Evolutionary conservation across 2,797 vertebrate genomes (phyloP).

Genomic region (Falco naumanni): DNA sequence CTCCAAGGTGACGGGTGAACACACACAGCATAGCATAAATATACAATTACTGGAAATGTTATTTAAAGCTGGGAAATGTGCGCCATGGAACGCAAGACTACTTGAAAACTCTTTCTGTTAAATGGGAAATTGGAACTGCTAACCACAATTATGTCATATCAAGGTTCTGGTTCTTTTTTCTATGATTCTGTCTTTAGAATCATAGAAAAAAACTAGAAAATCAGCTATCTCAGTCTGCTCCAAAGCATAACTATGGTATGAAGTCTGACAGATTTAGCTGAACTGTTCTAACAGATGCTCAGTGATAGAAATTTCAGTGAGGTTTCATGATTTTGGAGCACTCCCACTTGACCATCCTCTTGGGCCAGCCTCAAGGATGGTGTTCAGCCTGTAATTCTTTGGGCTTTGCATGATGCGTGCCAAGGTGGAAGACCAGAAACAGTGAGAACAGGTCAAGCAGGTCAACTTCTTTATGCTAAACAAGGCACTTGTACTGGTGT

Average conservation of each 20-base stretch:
- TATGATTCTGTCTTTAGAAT: background rate
- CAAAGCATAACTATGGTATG: background rate
- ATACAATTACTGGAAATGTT: background rate
- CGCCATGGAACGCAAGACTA: accelerated
- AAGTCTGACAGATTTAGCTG: background rate
- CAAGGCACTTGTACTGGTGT: background rate
- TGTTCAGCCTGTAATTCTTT: background rate
- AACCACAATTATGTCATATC: accelerated
- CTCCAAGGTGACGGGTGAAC: background rate
- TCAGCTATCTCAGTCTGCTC: background rate
- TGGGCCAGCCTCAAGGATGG: background rate
- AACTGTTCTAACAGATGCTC: background rate
- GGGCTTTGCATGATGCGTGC: background rate
- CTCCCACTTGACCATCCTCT: background rate
- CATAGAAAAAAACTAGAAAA: background rate
- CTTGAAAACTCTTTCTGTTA: background rate
- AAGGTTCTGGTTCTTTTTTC: background rate
- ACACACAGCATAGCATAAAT: background rate
- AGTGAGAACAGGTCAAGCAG: background rate
- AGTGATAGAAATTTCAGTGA: background rate
- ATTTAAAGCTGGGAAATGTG: background rate
- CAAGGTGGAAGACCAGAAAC: background rate
- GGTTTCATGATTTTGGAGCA: background rate
- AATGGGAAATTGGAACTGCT: background rate
- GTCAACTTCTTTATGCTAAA: background rate